Evolutionary conservation across 2,888 invertebrate genomes (phyloP).

Genomic region (Tuta absoluta): DNA sequence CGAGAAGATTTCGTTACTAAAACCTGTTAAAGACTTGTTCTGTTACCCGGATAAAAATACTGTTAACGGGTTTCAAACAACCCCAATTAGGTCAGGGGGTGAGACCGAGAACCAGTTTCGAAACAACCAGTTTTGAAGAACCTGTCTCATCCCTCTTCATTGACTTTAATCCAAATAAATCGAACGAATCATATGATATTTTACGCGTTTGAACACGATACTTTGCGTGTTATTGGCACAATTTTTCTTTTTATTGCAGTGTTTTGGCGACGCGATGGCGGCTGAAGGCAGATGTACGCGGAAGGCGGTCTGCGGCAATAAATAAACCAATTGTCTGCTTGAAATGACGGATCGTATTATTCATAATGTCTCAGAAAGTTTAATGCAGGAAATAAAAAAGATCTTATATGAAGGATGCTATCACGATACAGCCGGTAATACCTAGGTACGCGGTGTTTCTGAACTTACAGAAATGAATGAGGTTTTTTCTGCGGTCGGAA

Average conservation of each 20-base stretch:
- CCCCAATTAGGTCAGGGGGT: slow-evolving; percentile 25
- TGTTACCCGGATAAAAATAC: slow-evolving; percentile 1
- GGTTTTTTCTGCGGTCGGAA: too few species aligned
- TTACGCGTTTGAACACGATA: slow-evolving; percentile 5
- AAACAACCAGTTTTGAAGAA: slow-evolving; percentile 20
- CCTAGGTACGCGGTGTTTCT: not conserved
- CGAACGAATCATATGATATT: slow-evolving; percentile 8
- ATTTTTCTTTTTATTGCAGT: slow-evolving; percentile 22
- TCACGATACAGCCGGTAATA: not conserved
- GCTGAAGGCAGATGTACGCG: slow-evolving; percentile 49
- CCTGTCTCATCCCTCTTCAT: slow-evolving; percentile 20
- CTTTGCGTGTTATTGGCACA: slow-evolving; percentile 7
- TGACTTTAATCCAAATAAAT: slow-evolving; percentile 18
- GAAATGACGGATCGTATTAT: slow-evolving; percentile 24
- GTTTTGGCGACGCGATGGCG: slow-evolving; percentile 15
- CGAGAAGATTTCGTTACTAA: not conserved
- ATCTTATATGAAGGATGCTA: not conserved
- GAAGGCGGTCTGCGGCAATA: slow-evolving; percentile 61
- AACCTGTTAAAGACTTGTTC: slow-evolving; percentile 15
- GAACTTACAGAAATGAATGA: slow-evolving; percentile 13
- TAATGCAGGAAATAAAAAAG: slow-evolving; percentile 15
- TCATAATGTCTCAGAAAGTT: slow-evolving; percentile 23
- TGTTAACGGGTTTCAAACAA: slow-evolving; percentile 16
- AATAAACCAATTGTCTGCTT: slow-evolving; percentile 55
- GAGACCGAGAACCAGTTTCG: slow-evolving; percentile 19